Base-by-base conservation (phyloP, 2,888 invertebrate genomes). In the Chymomyza fuscimana region DNA sequence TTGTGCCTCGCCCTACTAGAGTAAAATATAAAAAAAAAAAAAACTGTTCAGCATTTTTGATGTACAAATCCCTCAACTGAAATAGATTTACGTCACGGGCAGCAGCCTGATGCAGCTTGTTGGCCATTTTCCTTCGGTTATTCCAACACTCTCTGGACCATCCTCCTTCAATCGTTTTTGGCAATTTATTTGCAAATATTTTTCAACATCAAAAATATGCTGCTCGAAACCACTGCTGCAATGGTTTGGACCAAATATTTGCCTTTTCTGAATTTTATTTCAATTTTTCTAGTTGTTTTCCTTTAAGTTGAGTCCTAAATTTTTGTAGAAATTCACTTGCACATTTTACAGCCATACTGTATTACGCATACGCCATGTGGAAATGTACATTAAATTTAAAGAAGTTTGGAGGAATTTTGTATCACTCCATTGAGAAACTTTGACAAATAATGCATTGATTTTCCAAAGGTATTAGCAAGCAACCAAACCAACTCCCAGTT, bases 11-110 rank as follows among this genome's bases (percentile, higher is more conserved):
- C 72, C 67, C 74, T 75, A 25, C 25, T 67, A 72, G 68, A 16
- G 7, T 76, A 81, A 83, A n/a, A 56, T 25, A 16, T 79, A 74
- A 75, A 81, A 79, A 86, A 82, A 83, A 86, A 86, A 86, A 82
- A 83, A 86, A 86, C 86, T 86, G 85, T 25, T 3, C 25, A 72
- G 78, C 74, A 88, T 88, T 79, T 85, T 85, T 86, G 82, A 88
- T 85, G 84, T 84, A 74, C 80, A 88, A 85, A 85, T 85, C 84
- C 84, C 86, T 84, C 88, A 86, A 86, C 86, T 88, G 85, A 85
- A 86, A 85, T 88, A 85, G 88, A 88, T 85, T 85, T 88, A 85
- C 88, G 88, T 88, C 88, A 88, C 81, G 76, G 63, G 86, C 36
- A 36, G 36, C 36, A 3, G 36, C 36, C 36, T 36, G 36, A 36